Base-by-base conservation (phyloP, 2,797 vertebrate species). In the Sus cebifrons region DNA sequence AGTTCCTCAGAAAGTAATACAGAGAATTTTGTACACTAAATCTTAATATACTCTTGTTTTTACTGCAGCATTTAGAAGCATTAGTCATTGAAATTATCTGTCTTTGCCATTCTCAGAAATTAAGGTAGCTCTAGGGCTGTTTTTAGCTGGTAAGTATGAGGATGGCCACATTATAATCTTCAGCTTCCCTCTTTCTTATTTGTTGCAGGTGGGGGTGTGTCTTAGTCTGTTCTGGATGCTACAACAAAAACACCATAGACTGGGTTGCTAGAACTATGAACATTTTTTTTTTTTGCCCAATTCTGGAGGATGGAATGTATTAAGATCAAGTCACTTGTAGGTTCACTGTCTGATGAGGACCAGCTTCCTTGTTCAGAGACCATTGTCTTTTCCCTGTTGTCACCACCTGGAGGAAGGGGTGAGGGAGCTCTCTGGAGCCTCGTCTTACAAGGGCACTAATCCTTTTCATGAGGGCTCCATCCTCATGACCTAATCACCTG, bases 11-110 rank as follows among this genome's bases (percentile, higher is more conserved):
- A 90, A 92, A 75, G 25, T 29, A 78, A 74, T 73, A 13, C n/a
- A 70, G 54, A 86, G 40, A 83, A 94, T 17, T 27, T 73, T 89
- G 73, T 75, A 60, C 17, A 68, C 17, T 44, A 77, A 64, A 74
- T 9, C 11, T 86, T 78, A 83, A 65, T 3, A 14, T 85, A 21
- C 6, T 68, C 40, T 92, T 96, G 68, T 17, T 86, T 83, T 95
- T 77, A 40, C 36, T 23, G 9, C 64, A 18, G 20, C 2, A 78
- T 40, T 87, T 94, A 95, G 58, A 94, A 92, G 49, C 32, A 27
- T 74, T 89, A 44, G 52, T 86, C 60, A 81, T 32, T 78, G 89
- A 71, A 71, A 81, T 91, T 23, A 32, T 84, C 13, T 81, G 17
- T 60, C 54, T 65, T 95, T 10, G 77, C 32, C 14, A 77, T 44